phyloP scores from a whole-genome alignment of 2,113 vertebrate species.

The Dipodomys ordii region DNA sequence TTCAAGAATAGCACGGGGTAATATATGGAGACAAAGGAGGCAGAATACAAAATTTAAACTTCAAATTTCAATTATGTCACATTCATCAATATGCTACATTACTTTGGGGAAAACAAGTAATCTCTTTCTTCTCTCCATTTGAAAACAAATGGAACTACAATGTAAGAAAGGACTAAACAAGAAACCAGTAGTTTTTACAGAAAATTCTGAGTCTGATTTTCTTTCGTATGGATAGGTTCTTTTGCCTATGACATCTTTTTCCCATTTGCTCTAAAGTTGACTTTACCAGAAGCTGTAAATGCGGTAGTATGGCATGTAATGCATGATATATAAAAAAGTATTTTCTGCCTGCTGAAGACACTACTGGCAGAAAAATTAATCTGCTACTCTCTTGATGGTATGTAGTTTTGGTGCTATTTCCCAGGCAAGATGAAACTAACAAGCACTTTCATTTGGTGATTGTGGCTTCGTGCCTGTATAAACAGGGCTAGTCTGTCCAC shows the following conservation, averaged over 20 bases:
- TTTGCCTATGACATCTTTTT: not conserved
- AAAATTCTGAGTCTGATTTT: conserved; percentile 2
- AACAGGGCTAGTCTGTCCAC: not conserved
- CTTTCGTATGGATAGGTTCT: conserved; percentile 11
- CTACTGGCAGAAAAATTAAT: not conserved
- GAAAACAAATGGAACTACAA: conserved; percentile 53
- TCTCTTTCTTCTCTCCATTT: not conserved
- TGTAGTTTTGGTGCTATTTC: not conserved
- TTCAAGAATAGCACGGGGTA: not conserved
- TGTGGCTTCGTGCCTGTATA: not conserved
- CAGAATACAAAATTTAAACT: conserved; percentile 49
- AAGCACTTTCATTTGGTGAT: not conserved
- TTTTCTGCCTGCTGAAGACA: not conserved
- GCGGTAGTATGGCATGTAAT: not conserved
- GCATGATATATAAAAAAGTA: not conserved
- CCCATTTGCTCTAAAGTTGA: not conserved
- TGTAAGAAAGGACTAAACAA: conserved; percentile 1
- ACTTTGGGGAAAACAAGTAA: conserved; percentile 53
- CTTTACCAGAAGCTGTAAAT: not conserved
- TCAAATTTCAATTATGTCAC: conserved; percentile 57
- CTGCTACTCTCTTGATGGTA: not conserved
- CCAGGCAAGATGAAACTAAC: not conserved
- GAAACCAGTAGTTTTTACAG: not conserved
- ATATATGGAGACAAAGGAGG: not conserved
- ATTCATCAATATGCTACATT: conserved; percentile 34